Base-by-base conservation (phyloP, 2,888 invertebrate genomes). In the Parnassius mnemosyne region DNA sequence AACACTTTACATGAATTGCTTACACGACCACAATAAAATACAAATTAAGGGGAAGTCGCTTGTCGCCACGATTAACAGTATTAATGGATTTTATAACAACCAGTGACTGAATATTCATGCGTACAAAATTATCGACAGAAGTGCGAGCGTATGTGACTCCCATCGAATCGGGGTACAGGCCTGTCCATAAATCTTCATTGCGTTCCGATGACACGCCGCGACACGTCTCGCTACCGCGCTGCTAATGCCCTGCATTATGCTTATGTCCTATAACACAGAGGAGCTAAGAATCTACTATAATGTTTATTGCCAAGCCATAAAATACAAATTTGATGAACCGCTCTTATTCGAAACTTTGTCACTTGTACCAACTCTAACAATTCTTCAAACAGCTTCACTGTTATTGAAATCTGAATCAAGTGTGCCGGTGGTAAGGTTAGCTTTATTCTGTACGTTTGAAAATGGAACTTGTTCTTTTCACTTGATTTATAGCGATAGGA, bases 131-230 rank as follows among this genome's bases (percentile, higher is more conserved):
- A 63, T 64, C 67, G 66, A 66, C 66, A 69, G 63, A 68, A 81
- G 80, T 78, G 78, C 71, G 75, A 75, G 69, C 71, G 79, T 78
- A 78, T 81, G 80, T 79, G 79, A 80, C 77, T 74, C 69, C 74
- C 78, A 78, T 79, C 80, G 80, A 80, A 81, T 83, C 44, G 51
- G 41, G 68, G 83, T 81, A 81, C 83, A 81, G 81, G 83, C 76
- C 80, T 81, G 87, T 84, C 86, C 90, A 89, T 91, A 90, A 91
- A 91, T 90, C 91, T 91, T 90, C 89, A 90, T 90, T 89, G 88
- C 87, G 84, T 85, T 84, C 83, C 89, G 90, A 90, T 89, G 90
- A 91, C 91, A 90, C 80, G 86, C 88, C 87, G 83, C 90, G 90
- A 89, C 91, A 89, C 88, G 85, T 88, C 87, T 85, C 81, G 89